A percentile compares a stretch with the other conserved stretches of the same genome.
Evolutionary conservation across 2,888 invertebrate species (phyloP).

Genomic region (Hyppa rectilinea): DNA sequence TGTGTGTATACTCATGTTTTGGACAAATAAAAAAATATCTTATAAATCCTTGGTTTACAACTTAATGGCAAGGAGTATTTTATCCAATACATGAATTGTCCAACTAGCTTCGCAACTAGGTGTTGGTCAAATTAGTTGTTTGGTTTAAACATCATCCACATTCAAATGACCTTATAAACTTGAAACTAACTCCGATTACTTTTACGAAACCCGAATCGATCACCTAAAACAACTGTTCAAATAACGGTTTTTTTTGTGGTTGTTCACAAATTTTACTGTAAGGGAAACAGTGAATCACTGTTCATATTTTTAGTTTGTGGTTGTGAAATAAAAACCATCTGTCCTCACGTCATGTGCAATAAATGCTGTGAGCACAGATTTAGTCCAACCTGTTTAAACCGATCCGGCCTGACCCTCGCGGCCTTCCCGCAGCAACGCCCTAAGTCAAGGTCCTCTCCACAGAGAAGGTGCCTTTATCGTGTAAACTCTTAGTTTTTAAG

Average conservation of each 20-base stretch:
- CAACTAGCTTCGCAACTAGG: not conserved
- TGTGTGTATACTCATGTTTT: too few relatives aligned
- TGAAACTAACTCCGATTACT: not conserved
- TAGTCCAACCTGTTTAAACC: too few relatives aligned
- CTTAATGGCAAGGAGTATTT: not conserved
- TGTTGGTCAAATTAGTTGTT: conserved; percentile 1
- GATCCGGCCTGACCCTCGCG: too few relatives aligned
- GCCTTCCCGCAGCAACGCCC: too few relatives aligned
- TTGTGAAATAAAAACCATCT: not conserved
- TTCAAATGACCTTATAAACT: not conserved
- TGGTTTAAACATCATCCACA: not conserved
- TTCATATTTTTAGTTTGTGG: conserved; percentile 18
- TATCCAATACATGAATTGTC: not conserved
- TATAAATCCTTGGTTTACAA: not conserved
- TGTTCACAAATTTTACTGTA: conserved; percentile 15
- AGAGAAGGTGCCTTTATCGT: too few relatives aligned
- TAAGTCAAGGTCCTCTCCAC: too few relatives aligned
- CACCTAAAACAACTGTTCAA: conserved; percentile 46
- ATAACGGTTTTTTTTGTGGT: conserved; percentile 20
- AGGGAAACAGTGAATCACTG: conserved; percentile 28
- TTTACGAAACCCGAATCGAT: conserved; percentile 18
- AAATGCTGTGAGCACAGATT: not conserved
- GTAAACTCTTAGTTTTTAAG: too few relatives aligned
- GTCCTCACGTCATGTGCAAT: not conserved
- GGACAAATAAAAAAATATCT: too few relatives aligned